Conservation (phyloP, 1,140 invertebrate species). For the Rhopalosiphum maidis region DNA sequence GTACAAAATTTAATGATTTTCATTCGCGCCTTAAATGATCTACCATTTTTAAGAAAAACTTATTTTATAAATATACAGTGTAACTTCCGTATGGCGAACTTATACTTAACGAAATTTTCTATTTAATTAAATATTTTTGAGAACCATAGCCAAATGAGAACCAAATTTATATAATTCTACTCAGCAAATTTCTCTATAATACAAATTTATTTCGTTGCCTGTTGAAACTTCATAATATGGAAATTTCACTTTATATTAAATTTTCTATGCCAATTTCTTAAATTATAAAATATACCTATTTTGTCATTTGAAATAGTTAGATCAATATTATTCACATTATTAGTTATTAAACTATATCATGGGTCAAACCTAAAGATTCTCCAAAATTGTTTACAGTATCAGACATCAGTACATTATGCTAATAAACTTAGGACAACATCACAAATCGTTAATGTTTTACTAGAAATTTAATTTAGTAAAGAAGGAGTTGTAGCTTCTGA, state of each 20-base stretch:
- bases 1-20: neutral
- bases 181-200: neutral
- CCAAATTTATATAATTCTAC: neutral
- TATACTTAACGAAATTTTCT: no score
- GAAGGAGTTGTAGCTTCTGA: neutral
- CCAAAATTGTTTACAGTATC: neutral
- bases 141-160: no score
- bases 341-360: neutral
- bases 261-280: neutral
- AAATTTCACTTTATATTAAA: neutral
- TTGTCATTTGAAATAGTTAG: neutral
- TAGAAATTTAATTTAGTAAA: neutral
- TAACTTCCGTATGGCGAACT: neutral
- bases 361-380: neutral
- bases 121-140: neutral
- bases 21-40: neutral
- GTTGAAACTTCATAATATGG: neutral
- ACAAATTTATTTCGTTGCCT: neutral
- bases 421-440: neutral
- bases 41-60: neutral
- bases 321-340: neutral
- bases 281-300: neutral
- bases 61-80: neutral
- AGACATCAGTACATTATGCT: neutral
- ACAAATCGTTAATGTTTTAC: conserved; percentile 31